A percentile compares a stretch with the other conserved stretches of the same genome.
Conservation (phyloP, 92 coral and sea anemone genomes). For the Palythoa heliodiscus region DNA sequence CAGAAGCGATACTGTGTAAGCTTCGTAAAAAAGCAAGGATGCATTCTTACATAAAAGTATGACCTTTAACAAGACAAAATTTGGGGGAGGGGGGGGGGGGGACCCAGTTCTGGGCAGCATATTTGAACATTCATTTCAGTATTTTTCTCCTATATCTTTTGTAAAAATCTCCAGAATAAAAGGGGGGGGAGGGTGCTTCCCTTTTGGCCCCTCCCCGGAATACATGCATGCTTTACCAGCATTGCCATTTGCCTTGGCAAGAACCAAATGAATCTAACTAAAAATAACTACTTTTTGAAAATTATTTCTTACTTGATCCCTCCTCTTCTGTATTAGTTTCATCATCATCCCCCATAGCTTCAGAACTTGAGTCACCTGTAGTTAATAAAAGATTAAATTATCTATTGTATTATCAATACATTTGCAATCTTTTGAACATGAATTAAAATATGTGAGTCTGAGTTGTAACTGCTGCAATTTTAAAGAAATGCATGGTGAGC, state of each 20-base stretch:
- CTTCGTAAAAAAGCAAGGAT: neutral
- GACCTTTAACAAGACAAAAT: too few species aligned
- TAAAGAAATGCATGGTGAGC: conserved; percentile 31
- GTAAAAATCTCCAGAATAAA: conserved; percentile 14
- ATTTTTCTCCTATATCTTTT: neutral
- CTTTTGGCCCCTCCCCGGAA: conserved; percentile 4
- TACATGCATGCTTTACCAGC: conserved; percentile 13
- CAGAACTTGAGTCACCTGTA: conserved; percentile 24
- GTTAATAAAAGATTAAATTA: conserved; percentile 8
- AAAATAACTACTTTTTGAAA: neutral
- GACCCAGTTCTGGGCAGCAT: neutral
- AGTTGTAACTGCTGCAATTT: conserved; percentile 19
- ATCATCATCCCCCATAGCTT: neutral
- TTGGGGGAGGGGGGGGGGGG: too few species aligned
- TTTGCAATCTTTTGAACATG: conserved; percentile 17
- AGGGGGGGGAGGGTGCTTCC: conserved; percentile 6
- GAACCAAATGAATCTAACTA: conserved; percentile 10
- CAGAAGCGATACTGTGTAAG: conserved; percentile 9
- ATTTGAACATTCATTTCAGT: neutral
- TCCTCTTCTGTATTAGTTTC: conserved; percentile 1
- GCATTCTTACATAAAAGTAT: neutral
- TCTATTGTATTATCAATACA: neutral
- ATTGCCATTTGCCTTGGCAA: conserved; percentile 18
- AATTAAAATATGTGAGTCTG: conserved; percentile 9
- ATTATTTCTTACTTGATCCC: neutral